A percentile compares a stretch with the other conserved stretches of the same genome.
Conservation (phyloP, 2,888 invertebrate species). For the Agriopis leucophaearia region DNA sequence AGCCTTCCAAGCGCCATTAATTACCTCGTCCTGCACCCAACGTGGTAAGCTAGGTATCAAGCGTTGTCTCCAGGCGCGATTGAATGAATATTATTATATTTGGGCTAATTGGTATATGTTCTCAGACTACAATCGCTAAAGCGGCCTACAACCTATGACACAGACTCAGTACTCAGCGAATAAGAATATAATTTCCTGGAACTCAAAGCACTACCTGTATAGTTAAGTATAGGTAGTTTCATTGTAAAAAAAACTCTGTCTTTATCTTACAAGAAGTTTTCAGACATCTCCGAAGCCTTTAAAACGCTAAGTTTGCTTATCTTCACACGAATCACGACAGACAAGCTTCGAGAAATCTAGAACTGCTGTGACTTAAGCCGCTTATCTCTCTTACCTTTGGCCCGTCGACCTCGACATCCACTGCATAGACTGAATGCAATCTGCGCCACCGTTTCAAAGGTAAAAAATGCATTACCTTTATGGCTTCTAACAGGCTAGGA, state of each 20-base stretch:
- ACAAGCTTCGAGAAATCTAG: neutral
- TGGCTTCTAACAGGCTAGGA: slow-evolving; percentile 26
- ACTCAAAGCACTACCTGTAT: neutral
- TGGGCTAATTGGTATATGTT: too few species aligned
- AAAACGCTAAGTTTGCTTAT: neutral
- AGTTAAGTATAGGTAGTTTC: too few species aligned
- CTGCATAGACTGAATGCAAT: slow-evolving; percentile 76
- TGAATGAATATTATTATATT: too few species aligned
- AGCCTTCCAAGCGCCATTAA: too few species aligned
- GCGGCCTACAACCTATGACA: too few species aligned
- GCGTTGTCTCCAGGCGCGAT: too few species aligned
- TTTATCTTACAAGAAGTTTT: neutral
- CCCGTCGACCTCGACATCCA: slow-evolving; percentile 66
- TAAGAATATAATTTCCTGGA: neutral
- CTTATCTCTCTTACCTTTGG: slow-evolving; percentile 56
- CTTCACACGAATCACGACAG: neutral
- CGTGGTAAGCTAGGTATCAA: too few species aligned
- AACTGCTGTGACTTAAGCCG: slow-evolving; percentile 44
- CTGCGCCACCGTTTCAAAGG: slow-evolving; percentile 61
- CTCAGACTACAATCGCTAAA: too few species aligned
- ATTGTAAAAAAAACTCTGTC: neutral
- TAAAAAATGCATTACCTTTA: slow-evolving; percentile 49
- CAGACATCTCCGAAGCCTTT: neutral
- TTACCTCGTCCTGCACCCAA: too few species aligned
- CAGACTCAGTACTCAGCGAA: neutral